Evolutionary conservation across 1,140 invertebrate species (phyloP).

Genomic region (Helicorthomorpha holstii): DNA sequence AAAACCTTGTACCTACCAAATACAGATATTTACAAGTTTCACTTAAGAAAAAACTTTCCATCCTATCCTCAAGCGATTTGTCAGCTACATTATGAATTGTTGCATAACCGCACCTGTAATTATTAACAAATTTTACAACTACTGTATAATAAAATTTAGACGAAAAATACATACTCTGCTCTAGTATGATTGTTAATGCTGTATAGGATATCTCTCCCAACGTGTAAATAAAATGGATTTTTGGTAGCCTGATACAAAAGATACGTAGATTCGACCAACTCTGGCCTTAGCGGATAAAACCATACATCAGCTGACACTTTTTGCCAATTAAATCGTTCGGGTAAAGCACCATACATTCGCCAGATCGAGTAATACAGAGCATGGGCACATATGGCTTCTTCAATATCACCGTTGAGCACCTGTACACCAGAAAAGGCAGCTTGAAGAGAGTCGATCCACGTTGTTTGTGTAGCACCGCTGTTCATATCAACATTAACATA

Average conservation of each 20-base stretch:
- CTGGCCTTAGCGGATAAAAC: conserved; percentile 49
- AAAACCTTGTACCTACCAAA: conserved; percentile 30
- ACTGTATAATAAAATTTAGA: background rate
- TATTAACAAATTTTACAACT: conserved; percentile 7
- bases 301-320: conserved; percentile 38
- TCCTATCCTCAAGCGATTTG: conserved; percentile 87
- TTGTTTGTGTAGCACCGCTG: conserved; percentile 34
- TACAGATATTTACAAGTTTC: conserved; percentile 98
- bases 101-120: conserved; percentile 42
- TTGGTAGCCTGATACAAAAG: conserved; percentile 49
- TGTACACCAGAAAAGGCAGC: conserved; percentile 44
- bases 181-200: conserved; percentile 40
- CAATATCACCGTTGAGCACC: conserved; percentile 47
- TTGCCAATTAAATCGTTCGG: conserved; percentile 52
- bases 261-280: conserved; percentile 51
- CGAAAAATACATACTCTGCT: conserved; percentile 28
- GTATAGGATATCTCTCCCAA: conserved; percentile 42
- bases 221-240: conserved; percentile 53
- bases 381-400: conserved; percentile 52
- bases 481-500: conserved; percentile 56
- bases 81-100: conserved; percentile 66
- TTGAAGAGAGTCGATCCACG: conserved; percentile 40
- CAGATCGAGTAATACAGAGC: conserved; percentile 48
- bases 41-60: conserved; percentile 97
- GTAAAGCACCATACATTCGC: conserved; percentile 43